Base-by-base conservation (phyloP, 2,113 vertebrate genomes). In the Casuarius casuarius region DNA sequence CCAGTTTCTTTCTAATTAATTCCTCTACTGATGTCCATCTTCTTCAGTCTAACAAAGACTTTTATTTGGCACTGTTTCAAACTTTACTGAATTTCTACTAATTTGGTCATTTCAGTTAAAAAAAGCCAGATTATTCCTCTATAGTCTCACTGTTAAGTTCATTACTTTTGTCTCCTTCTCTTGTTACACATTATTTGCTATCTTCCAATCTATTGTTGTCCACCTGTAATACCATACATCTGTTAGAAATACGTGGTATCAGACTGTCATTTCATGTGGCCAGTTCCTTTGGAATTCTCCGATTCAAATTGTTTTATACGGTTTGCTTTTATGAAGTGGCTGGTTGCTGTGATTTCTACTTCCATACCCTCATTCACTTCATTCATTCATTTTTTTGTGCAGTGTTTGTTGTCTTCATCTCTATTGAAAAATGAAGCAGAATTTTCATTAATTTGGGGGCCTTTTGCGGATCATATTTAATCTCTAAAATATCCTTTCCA, bases 341-440 rank as follows among this genome's bases (percentile, higher is more conserved):
- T 62, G 68, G 66, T 65, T 44, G 66, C 62, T 56, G 46, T 31
- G 15, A 94, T 87, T 91, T 91, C 73, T 65, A 84, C 84, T 89
- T 94, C 52, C 80, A 33, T 52, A 19, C 11, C 20, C 61, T 74
- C 6, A 0, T 54, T 62, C 61, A 29, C 35, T 84, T 68, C n/a
- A 51, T 71, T 91, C 66, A 38, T 73, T 90, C 81, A 42, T 40
- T 61, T 56, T 25, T 83, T 94, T 35, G 71, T 48, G 19, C 59
- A 18, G 29, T 4, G 8, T 8, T 84, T 91, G 22, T 62, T 92
- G 38, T n/a, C 56, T 44, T 91, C 48, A 40, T 48, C 65, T 74
- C 25, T 61, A 12, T 26, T 63, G 73, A 42, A 44, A 82, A 88
- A 79, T 9, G 3, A 67, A 59, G 65, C 75, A 86, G 54, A 73